Evolutionary conservation across 2,888 invertebrate species (phyloP), one percentile per base, ranked within the genome.

Genomic region (Dione vanillae): DNA sequence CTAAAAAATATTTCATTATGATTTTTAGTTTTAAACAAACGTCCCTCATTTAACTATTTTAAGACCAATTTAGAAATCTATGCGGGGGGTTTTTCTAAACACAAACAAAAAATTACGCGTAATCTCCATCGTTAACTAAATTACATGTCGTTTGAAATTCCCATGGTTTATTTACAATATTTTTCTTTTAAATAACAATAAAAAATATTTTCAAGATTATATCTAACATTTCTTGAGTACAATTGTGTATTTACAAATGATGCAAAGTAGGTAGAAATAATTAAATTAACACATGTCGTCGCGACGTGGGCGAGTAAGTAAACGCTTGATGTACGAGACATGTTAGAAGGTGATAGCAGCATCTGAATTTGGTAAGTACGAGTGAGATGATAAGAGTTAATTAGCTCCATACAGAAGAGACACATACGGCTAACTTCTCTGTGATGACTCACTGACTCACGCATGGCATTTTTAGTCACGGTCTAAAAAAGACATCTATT

Each of bases 251-350:
- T 73, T 78, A 79, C 76, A 80, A 81, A 79, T 78, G 78, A 78
- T 82, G 79, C 78, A 79, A 78, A 79, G 78, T 77, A 80, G 80
- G 78, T 77, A 81, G 81, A 78, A 83, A 82, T 88, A 87, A 89
- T 88, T 88, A 83, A 90, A 91, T 90, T 89, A 90, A 87, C 89
- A 88, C 84, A 86, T 85, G 87, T 86, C 83, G 85, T 80, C 77
- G 83, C 80, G 51, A 74, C 75, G 82, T 83, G 83, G 83, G 83
- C 85, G 83, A 83, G 80, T 74, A 79, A 82, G 80, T 81, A 80
- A 81, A 82, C 82, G 84, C 78, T 62, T 67, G 41, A 82, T 76
- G 80, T 80, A 82, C 61, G 67, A 71, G 54, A 69, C 40, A 56
- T 67, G 78, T 73, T 74, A 83, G 85, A 87, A 78, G 81, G 85